These are phyloP conservation scores for Ataeniobius toweri DNA, from an alignment of 2,797 vertebrate genomes.

Conservation along the genomic window DNA sequence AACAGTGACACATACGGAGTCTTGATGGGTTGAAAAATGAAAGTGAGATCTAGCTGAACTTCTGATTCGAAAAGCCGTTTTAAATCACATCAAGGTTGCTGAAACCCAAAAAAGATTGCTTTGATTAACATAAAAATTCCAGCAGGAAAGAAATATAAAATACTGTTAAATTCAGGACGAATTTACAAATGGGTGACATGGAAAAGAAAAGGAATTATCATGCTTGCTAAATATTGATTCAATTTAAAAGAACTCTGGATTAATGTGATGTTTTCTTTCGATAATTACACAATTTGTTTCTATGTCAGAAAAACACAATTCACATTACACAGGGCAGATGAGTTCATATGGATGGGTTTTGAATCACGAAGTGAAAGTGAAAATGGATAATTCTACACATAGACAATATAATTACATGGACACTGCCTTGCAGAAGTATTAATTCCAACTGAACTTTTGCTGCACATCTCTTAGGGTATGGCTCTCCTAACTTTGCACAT, in stretches of 20 bases:
- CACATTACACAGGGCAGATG: background rate
- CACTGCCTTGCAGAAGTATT: background rate
- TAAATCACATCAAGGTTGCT: background rate
- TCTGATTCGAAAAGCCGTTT: background rate
- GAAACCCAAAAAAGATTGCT: background rate
- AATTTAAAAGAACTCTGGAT: background rate
- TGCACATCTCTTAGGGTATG: background rate
- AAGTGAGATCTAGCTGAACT: background rate
- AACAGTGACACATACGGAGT: background rate
- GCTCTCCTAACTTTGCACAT: background rate
- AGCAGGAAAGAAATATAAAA: background rate
- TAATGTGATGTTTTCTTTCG: background rate
- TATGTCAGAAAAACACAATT: background rate
- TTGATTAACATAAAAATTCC: background rate
- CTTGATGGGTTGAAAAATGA: constrained; percentile 1
- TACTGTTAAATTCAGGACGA: background rate
- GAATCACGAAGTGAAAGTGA: background rate
- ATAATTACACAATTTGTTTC: background rate
- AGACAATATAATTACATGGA: background rate
- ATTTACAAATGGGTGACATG: background rate
- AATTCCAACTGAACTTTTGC: background rate
- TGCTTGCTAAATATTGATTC: background rate
- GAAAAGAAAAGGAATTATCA: background rate
- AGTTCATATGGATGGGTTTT: background rate
- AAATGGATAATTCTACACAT: too few relatives aligned